A percentile compares a stretch with the other conserved stretches of the same genome.
phyloP scores from a whole-genome alignment of 2,888 invertebrate genomes.

The Hololepta plana region DNA sequence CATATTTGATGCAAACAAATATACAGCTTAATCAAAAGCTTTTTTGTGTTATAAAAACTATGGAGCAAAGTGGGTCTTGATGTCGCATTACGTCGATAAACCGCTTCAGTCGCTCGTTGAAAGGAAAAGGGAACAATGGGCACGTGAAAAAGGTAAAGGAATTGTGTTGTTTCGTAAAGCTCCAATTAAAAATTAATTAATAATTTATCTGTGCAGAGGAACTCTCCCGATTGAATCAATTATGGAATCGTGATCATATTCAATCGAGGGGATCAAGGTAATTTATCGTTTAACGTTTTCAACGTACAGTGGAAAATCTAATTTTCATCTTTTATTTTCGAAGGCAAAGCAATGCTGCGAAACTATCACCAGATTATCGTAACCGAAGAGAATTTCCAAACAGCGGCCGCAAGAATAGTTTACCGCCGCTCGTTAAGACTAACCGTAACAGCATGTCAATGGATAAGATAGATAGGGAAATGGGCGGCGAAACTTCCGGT shows the following conservation, averaged over 20 bases:
- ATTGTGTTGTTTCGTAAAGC: too few species aligned
- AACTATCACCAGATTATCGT: conserved; percentile 3
- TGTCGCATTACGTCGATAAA: too few species aligned
- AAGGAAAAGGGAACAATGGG: conserved; percentile 86
- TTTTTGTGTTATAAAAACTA: too few species aligned
- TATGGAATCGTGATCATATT: background rate
- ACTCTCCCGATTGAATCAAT: background rate
- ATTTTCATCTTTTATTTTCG: conserved; percentile 4
- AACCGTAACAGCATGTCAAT: conserved; percentile 16
- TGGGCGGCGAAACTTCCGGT: conserved; percentile 63
- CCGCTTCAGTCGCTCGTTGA: too few species aligned
- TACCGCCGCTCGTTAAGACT: conserved; percentile 24
- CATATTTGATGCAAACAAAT: too few species aligned
- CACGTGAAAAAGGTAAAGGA: conserved; percentile 75
- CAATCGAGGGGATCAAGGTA: conserved; percentile 1
- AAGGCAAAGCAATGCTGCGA: conserved; percentile 9
- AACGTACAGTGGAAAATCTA: background rate
- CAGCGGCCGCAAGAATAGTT: too few species aligned
- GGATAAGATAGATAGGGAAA: conserved; percentile 27
- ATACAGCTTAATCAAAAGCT: too few species aligned
- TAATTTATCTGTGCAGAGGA: background rate
- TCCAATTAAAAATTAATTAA: too few species aligned
- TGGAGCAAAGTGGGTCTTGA: too few species aligned
- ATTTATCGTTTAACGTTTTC: conserved; percentile 21
- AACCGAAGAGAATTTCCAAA: too few species aligned